Evolutionary conservation across 1,140 invertebrate genomes (phyloP), one percentile per base, ranked within the genome.

Genomic region (Cyclina sinensis): DNA sequence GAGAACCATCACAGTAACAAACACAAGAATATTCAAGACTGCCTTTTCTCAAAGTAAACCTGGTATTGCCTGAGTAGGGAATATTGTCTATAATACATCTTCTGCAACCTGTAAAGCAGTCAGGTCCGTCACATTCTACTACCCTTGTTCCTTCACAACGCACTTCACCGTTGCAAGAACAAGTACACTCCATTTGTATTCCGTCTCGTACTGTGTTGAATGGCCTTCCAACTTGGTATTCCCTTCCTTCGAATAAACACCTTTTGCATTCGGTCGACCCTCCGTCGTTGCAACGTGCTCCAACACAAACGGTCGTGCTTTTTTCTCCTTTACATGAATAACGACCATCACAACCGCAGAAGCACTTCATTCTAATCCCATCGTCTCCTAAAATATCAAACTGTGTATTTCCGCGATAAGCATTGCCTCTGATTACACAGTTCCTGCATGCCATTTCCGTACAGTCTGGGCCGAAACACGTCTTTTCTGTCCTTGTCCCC

Each of bases 1-100:
- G 90, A 7, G 90, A 90, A 11, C 93, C 93, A 74, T 93, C 91
- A 73, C 93, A 93, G 80, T 76, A 86, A 59, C 93, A 93, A n/a
- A 87, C 76, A 27, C 93, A 93, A 16, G 78, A 46, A 82, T 89
- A 90, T 18, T 91, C 83, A 2, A 73, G 62, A 54, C 90, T 92
- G 18, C 84, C 89, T 27, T 91, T 89, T 18, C 21, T 68, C 24
- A 90, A 86, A n/a, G 84, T 87, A 83, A 93, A 93, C 24, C 89
- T 59, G 0, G 89, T 88, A 48, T 93, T 91, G 11, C 91, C 91
- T 16, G 70, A 54, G 73, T 88, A 93, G 1, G 90, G 88, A n/a
- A 81, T 24, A 21, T 89, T 90, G 48, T 92, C 89, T 7, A 92
- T 88, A 27, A 73, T 48, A 59, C 93, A 93, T 35, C 78, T 24